These are phyloP conservation scores for Pemphigus obesinymphae DNA, from an alignment of 1,140 invertebrate genomes.

Conservation along the genomic window DNA sequence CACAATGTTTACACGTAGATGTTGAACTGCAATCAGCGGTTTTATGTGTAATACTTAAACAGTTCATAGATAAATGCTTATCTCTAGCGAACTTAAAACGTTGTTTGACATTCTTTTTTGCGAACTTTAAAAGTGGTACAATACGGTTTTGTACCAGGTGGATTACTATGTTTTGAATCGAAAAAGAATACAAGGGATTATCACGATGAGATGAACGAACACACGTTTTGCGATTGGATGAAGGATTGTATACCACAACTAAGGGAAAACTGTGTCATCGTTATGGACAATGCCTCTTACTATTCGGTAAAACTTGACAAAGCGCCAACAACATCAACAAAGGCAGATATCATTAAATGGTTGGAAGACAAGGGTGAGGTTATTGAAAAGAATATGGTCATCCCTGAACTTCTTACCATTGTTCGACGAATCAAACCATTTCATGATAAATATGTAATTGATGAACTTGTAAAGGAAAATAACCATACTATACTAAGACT, in stretches of 20 bases:
- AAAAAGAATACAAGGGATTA: too few relatives aligned
- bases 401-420: neutral
- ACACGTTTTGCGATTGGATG: too few relatives aligned
- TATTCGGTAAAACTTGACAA: neutral
- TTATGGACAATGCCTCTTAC: neutral
- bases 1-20: neutral
- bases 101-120: neutral
- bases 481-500: neutral
- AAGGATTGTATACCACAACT: too few relatives aligned
- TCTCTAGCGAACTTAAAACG: neutral
- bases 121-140: too few relatives aligned
- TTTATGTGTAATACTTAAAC: neutral
- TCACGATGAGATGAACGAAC: too few relatives aligned
- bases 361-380: neutral
- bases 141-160: too few relatives aligned
- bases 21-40: neutral
- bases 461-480: neutral
- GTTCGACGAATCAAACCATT: neutral
- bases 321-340: too few relatives aligned
- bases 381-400: neutral
- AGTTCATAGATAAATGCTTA: neutral
- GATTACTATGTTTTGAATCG: too few relatives aligned
- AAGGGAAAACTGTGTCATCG: too few relatives aligned
- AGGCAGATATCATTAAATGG: neutral
- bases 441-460: conserved; percentile 40